Evolutionary conservation across 2,113 vertebrate genomes (phyloP).

Genomic region (Nannobrachium achirus): DNA sequence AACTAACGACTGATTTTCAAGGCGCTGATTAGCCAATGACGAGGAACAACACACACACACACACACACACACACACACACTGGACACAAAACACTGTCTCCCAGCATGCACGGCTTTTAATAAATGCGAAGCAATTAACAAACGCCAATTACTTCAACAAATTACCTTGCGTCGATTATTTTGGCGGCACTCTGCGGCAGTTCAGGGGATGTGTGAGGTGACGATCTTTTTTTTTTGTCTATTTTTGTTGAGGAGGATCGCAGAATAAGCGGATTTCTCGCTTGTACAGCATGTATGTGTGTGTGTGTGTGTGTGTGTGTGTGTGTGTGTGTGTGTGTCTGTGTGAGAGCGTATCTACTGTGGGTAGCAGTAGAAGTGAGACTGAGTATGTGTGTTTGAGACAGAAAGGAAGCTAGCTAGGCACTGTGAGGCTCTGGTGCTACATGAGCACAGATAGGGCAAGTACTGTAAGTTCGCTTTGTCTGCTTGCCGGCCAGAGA

Average conservation of each 20-base stretch:
- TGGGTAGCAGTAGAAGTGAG: constrained; percentile 36
- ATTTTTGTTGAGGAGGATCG: constrained; percentile 27
- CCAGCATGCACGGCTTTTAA: constrained; percentile 48
- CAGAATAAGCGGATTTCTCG: constrained; percentile 23
- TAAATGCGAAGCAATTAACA: constrained; percentile 47
- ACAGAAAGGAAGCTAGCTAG: constrained; percentile 14
- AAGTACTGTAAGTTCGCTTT: neutral
- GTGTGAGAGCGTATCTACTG: no score
- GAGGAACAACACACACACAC: neutral
- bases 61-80: neutral
- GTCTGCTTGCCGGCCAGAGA: constrained; percentile 44
- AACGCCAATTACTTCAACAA: constrained; percentile 60
- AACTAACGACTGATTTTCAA: constrained; percentile 13
- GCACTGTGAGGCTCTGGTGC: constrained; percentile 41
- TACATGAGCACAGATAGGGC: constrained; percentile 49
- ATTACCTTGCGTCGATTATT: constrained; percentile 67
- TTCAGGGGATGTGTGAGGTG: constrained; percentile 31
- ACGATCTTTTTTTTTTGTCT: constrained; percentile 59
- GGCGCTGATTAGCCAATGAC: constrained; percentile 28
- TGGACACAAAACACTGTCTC: constrained; percentile 14
- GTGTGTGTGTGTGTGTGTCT: neutral
- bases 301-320: constrained; percentile 17
- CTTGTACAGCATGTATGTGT: constrained; percentile 24
- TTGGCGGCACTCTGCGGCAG: constrained; percentile 42
- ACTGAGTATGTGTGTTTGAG: constrained; percentile 27